Conservation (phyloP, 53 echinoderm and acorn worm genomes). For the Temnopleurus reevesii region DNA sequence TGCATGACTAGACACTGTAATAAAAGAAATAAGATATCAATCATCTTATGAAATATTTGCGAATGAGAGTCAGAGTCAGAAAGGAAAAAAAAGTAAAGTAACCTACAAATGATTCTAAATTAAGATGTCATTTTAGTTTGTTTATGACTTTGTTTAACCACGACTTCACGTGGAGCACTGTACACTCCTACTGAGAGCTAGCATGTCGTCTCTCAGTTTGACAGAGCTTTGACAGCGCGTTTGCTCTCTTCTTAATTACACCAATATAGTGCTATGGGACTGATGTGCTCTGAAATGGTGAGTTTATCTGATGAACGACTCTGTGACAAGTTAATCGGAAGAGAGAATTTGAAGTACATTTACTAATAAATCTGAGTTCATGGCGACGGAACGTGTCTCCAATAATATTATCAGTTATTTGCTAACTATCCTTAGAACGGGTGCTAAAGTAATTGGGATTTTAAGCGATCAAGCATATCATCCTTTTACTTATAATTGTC, state of each 20-base stretch:
- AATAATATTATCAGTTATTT: neutral
- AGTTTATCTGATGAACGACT: neutral
- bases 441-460: neutral
- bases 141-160: neutral
- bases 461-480: neutral
- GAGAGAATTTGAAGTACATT: constrained; percentile 3
- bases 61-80: too few species aligned
- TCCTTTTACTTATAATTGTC: neutral
- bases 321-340: neutral
- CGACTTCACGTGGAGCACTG: neutral
- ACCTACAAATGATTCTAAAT: too few species aligned
- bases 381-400: neutral
- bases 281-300: neutral
- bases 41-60: too few species aligned
- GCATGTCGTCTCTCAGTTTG: neutral
- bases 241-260: neutral
- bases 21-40: too few species aligned
- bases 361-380: neutral
- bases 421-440: neutral
- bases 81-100: too few species aligned
- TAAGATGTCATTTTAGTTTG: too few species aligned
- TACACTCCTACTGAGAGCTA: neutral
- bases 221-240: neutral
- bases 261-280: neutral
- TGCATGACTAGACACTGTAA: too few species aligned